Percentiles rank a stretch among this genome's conserved stretches.
phyloP scores from a whole-genome alignment of 2,888 invertebrate species.

The Serrognathus titanus region DNA sequence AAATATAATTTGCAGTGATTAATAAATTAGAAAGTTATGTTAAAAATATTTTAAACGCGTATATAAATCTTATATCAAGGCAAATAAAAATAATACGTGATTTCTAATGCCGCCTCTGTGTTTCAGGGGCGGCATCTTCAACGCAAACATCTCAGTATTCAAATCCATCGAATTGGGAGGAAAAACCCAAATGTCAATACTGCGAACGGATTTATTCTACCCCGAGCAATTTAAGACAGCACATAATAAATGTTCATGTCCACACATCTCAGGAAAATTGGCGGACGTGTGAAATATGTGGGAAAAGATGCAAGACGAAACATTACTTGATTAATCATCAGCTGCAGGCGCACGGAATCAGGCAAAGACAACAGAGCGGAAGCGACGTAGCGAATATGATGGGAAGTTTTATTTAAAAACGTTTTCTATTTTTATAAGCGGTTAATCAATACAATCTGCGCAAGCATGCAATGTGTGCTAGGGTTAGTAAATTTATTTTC shows the following conservation, averaged over 20 bases:
- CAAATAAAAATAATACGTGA: background rate
- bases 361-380: slow-evolving; percentile 55
- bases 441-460: slow-evolving; percentile 1
- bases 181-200: slow-evolving; percentile 66
- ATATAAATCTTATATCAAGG: too few relatives aligned
- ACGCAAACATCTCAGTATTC: slow-evolving; percentile 14
- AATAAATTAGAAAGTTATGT: too few relatives aligned
- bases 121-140: slow-evolving; percentile 59
- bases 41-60: too few relatives aligned
- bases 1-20: too few relatives aligned
- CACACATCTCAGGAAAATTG: slow-evolving; percentile 67
- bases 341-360: slow-evolving; percentile 71
- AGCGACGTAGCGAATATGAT: slow-evolving; percentile 17
- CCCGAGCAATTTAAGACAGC: slow-evolving; percentile 71
- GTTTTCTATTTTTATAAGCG: background rate
- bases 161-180: slow-evolving; percentile 17
- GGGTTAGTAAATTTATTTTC: background rate
- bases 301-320: slow-evolving; percentile 72
- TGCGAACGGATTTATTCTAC: slow-evolving; percentile 71
- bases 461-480: background rate
- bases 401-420: slow-evolving; percentile 20
- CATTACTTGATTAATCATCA: slow-evolving; percentile 75
- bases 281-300: slow-evolving; percentile 70
- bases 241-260: slow-evolving; percentile 73
- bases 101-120: slow-evolving; percentile 58